Base-by-base conservation (phyloP, 1,140 invertebrate genomes). In the Marisa cornuarietis region DNA sequence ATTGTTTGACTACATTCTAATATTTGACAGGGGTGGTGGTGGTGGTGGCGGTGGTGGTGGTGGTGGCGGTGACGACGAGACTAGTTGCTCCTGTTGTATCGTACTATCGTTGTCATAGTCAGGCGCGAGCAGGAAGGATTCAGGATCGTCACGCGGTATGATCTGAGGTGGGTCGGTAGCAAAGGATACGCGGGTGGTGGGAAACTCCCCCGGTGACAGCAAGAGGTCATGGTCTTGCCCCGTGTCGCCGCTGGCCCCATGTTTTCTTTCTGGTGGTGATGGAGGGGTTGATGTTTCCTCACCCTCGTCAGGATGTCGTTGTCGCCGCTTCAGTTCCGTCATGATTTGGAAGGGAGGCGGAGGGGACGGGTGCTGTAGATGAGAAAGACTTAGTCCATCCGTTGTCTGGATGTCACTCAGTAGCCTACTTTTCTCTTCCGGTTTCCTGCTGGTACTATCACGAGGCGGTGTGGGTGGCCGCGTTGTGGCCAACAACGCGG, bases 241-340 rank as follows among this genome's bases (percentile, higher is more conserved):
- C 54, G 11, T 58, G 54, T 6, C 54, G 16, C 54, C 8, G 16
- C 54, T 18, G 54, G 54, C 54, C 2, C 54, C 11, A 18, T 11
- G 8, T 58, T 11, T 14, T 58, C 11, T 18, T 9, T 11, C 11
- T 58, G 54, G 16, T 58, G 54, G 54, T 18, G 54, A 58, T 58
- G 54, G 54, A 58, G 54, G 54, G 16, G 54, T 14, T 18, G 54
- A 58, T 58, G 54, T 58, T 58, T 42, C 31, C 31, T 8, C 54
- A 65, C 68, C 65, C 8, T 77, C 74, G 61, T 51, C 65, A 10
- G 76, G 76, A 11, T 77, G 63, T 54, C 76, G 31, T 65, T 77
- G 76, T 24, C 76, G 62, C 20, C 76, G 76, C 24, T 77, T 77
- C 13, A 77, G 76, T 49, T 77, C 76, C 51, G 76, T 65, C 76